A percentile compares a stretch with the other conserved stretches of the same genome.
Evolutionary conservation across 2,797 vertebrate genomes (phyloP).

Genomic region (Molossus alvarezi): DNA sequence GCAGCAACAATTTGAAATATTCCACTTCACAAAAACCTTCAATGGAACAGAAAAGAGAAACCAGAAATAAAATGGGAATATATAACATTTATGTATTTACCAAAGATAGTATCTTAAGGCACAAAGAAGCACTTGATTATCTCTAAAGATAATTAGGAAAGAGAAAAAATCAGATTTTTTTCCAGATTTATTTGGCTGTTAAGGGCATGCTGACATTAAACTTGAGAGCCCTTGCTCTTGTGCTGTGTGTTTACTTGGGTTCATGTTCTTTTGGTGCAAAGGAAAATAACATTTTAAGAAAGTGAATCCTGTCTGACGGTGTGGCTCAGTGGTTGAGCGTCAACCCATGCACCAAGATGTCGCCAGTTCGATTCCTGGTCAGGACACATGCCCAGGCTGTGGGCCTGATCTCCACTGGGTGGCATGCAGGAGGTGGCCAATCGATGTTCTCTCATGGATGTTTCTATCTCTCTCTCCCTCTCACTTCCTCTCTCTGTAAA

Average conservation of each 20-base stretch:
- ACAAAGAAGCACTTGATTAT: neutral
- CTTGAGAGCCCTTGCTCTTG: neutral
- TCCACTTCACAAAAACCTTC: neutral
- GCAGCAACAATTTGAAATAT: neutral
- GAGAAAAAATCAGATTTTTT: neutral
- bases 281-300: neutral
- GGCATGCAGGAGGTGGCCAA: too few species aligned
- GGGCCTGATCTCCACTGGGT: too few species aligned
- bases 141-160: neutral
- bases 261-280: neutral
- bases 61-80: conserved; percentile 38
- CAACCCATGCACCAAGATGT: too few species aligned
- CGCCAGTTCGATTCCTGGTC: too few species aligned
- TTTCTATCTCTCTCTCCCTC: too few species aligned
- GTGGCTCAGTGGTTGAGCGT: too few species aligned
- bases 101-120: neutral
- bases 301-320: neutral
- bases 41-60: neutral
- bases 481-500: too few species aligned
- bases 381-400: too few species aligned
- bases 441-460: too few species aligned
- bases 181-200: neutral
- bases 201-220: neutral
- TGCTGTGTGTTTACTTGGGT: neutral
- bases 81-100: neutral